Conservation (phyloP, 2,797 vertebrate genomes). For the Nyctibius grandis region DNA sequence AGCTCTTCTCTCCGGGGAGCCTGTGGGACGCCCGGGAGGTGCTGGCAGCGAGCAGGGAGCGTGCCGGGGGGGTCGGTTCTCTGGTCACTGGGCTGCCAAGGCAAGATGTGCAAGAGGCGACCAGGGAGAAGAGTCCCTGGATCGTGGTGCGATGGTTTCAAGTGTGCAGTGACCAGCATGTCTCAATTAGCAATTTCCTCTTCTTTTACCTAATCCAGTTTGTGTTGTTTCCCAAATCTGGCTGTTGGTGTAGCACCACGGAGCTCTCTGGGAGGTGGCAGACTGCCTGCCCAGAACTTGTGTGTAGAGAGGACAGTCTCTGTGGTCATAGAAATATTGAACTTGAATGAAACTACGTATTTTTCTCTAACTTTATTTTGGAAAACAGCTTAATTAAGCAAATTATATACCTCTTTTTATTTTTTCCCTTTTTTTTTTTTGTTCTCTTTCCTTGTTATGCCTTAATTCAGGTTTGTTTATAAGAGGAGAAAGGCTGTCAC, state of each 20-base stretch:
- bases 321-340: neutral
- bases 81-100: neutral
- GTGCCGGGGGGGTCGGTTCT: accelerated
- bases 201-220: neutral
- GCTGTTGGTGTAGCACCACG: accelerated
- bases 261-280: neutral
- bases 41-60: neutral
- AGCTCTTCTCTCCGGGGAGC: neutral
- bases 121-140: neutral
- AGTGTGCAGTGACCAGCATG: neutral
- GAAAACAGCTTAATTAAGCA: neutral
- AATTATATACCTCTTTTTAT: neutral
- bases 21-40: neutral
- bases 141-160: neutral
- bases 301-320: neutral
- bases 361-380: neutral
- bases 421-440: neutral
- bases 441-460: neutral
- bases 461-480: neutral
- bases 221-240: neutral
- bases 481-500: neutral
- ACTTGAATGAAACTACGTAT: neutral
- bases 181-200: neutral
- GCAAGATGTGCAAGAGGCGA: neutral
- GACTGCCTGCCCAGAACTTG: neutral